These are phyloP conservation scores for Temnothorax ravouxi DNA, from an alignment of 2,888 invertebrate species.

Conservation along the genomic window DNA sequence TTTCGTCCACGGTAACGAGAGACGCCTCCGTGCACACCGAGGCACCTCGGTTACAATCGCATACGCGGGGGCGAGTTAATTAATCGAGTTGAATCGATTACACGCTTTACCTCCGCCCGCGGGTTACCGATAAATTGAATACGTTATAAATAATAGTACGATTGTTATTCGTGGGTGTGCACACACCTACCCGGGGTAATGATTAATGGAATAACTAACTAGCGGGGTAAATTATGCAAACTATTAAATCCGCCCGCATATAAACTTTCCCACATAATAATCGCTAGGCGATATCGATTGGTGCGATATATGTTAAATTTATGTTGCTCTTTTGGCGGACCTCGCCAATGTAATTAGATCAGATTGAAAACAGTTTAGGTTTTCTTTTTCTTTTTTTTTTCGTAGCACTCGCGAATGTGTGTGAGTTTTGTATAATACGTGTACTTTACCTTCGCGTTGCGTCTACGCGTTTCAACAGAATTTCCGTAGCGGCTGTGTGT, in stretches of 20 bases:
- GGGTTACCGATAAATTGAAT: conserved; percentile 70
- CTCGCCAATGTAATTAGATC: conserved; percentile 28
- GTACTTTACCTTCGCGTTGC: not conserved
- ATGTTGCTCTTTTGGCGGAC: conserved; percentile 48
- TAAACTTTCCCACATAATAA: conserved; percentile 75
- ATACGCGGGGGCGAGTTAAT: conserved; percentile 66
- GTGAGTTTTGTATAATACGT: not conserved
- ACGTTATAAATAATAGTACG: conserved; percentile 74
- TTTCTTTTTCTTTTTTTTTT: not conserved
- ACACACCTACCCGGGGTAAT: conserved; percentile 59
- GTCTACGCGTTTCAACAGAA: conserved; percentile 11
- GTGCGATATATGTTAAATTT: conserved; percentile 61
- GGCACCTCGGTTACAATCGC: conserved; percentile 56
- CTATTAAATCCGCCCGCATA: conserved; percentile 74
- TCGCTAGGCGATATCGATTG: conserved; percentile 59
- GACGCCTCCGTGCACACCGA: conserved; percentile 13
- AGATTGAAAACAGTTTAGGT: not conserved
- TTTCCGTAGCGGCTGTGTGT: not conserved
- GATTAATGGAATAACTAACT: conserved; percentile 77
- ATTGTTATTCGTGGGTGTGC: conserved; percentile 74
- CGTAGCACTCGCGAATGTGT: not conserved
- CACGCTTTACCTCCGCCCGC: conserved; percentile 60
- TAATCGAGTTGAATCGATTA: conserved; percentile 73
- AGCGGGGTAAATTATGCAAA: conserved; percentile 75
- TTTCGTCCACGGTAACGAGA: conserved; percentile 44